Evolutionary conservation across 2,888 invertebrate genomes (phyloP).

Genomic region (Tiphia femorata): DNA sequence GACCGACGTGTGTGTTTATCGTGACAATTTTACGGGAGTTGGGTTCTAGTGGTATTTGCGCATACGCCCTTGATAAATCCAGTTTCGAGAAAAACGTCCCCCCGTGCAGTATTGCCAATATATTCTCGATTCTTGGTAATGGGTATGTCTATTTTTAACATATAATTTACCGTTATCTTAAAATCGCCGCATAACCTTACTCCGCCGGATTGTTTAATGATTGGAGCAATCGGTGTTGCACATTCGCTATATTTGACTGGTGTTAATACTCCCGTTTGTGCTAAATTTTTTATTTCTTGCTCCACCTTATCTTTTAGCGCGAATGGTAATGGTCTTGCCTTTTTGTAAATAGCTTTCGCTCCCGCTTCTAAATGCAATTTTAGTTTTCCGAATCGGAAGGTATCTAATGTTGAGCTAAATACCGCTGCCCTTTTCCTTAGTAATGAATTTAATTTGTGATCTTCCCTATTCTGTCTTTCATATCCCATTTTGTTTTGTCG

Average conservation of each 20-base stretch:
- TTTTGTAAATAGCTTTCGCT: slow-evolving; percentile 28
- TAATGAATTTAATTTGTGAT: no score
- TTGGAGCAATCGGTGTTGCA: not conserved
- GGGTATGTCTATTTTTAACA: not conserved
- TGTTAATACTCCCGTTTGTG: slow-evolving; percentile 27
- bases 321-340: slow-evolving; percentile 30
- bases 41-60: not conserved
- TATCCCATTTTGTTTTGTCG: no score
- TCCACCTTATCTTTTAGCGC: not conserved
- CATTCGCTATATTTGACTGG: slow-evolving; percentile 43
- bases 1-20: slow-evolving; percentile 7
- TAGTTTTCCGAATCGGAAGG: no score
- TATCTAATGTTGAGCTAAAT: no score
- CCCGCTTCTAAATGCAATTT: slow-evolving; percentile 30
- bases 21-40: slow-evolving; percentile 7
- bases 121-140: not conserved
- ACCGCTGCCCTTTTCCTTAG: no score
- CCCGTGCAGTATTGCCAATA: not conserved
- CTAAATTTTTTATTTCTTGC: not conserved
- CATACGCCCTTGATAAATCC: not conserved
- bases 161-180: not conserved
- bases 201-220: not conserved
- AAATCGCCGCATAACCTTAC: not conserved
- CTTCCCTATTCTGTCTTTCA: no score
- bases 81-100: not conserved